Evolutionary conservation across 2,888 invertebrate genomes (phyloP).

Genomic region (Daptonema setosum): DNA sequence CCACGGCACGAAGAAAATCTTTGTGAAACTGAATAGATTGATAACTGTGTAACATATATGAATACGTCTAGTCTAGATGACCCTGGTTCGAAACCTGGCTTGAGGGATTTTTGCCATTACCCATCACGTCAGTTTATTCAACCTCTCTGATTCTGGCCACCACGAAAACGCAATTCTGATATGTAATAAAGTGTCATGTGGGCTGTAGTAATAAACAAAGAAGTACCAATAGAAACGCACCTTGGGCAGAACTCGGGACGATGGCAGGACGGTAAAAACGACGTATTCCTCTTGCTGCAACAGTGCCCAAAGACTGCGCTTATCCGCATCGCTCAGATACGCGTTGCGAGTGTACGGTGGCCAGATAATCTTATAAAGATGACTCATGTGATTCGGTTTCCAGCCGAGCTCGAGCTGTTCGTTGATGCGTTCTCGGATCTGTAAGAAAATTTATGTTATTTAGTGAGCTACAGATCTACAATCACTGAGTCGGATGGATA

Average conservation of each 20-base stretch:
- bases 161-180: too few species aligned
- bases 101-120: too few species aligned
- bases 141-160: too few species aligned
- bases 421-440: conserved; percentile 22
- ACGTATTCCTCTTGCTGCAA: conserved; percentile 21
- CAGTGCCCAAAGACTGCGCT: conserved; percentile 20
- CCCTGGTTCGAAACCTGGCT: too few species aligned
- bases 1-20: too few species aligned
- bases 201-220: too few species aligned
- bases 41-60: too few species aligned
- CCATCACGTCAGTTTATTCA: too few species aligned
- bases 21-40: too few species aligned
- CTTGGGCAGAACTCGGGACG: conserved; percentile 23
- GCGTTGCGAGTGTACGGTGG: conserved; percentile 12
- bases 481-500: neutral
- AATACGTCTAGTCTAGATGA: too few species aligned
- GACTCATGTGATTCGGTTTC: conserved; percentile 17
- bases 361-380: conserved; percentile 21
- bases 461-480: neutral
- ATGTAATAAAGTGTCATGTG: neutral
- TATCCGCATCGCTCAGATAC: conserved; percentile 17
- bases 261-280: conserved; percentile 8
- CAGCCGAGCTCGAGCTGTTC: conserved; percentile 19
- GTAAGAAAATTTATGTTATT: conserved; percentile 2
- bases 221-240: too few species aligned